A percentile compares a stretch with the other conserved stretches of the same genome.
phyloP scores from a whole-genome alignment of 2,888 invertebrate species.

The Zootermopsis nevadensis region DNA sequence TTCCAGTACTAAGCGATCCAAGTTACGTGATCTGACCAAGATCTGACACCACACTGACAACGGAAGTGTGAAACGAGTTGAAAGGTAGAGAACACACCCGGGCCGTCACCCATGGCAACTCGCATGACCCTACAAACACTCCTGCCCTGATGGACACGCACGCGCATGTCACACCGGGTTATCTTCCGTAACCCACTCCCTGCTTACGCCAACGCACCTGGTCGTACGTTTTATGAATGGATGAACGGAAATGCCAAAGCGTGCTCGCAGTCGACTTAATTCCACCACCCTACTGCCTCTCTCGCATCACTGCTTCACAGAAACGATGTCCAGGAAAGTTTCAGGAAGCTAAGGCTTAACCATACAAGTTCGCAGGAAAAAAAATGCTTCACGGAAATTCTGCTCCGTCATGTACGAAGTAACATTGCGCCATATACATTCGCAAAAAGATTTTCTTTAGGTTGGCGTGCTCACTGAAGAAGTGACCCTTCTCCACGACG shows the following conservation, averaged over 20 bases:
- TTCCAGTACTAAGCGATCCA: too few relatives aligned
- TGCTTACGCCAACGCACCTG: background rate
- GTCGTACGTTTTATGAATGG: conserved; percentile 27
- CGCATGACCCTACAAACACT: conserved; percentile 13
- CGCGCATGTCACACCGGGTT: background rate
- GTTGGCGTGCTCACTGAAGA: too few relatives aligned
- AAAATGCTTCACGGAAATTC: too few relatives aligned
- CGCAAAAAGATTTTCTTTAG: too few relatives aligned
- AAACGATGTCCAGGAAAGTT: too few relatives aligned
- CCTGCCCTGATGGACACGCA: conserved; percentile 9
- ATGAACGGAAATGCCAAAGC: conserved; percentile 25
- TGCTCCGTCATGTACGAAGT: too few relatives aligned
- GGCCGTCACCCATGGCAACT: conserved; percentile 46
- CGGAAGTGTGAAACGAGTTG: too few relatives aligned
- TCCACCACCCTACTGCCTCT: conserved; percentile 3
- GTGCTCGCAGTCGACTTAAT: background rate
- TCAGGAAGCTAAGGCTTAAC: too few relatives aligned
- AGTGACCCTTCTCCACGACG: too few relatives aligned
- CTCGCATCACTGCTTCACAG: too few relatives aligned
- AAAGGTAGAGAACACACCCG: conserved; percentile 37
- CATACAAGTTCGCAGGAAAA: too few relatives aligned
- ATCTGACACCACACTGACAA: background rate
- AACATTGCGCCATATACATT: too few relatives aligned
- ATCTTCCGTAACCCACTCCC: background rate
- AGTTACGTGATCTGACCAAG: background rate